phyloP scores from a whole-genome alignment of 2,888 invertebrate species.

The Ochropleura plecta region DNA sequence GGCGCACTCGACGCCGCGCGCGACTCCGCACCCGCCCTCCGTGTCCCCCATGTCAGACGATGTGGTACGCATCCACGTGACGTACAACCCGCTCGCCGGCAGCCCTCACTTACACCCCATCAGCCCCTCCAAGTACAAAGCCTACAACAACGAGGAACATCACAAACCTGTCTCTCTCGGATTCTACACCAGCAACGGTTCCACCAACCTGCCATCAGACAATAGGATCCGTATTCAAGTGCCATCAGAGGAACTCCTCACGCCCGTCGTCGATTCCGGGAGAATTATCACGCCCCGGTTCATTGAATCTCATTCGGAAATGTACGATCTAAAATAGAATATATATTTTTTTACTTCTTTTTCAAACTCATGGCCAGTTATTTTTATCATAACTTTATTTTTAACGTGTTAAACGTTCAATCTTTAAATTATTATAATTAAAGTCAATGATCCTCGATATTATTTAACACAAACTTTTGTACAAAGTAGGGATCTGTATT shows the following conservation, averaged over 20 bases:
- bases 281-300: slow-evolving; percentile 85
- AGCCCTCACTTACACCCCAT: slow-evolving; percentile 89
- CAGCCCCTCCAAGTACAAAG: slow-evolving; percentile 83
- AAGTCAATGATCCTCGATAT: slow-evolving; percentile 48
- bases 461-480: slow-evolving; percentile 55
- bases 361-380: slow-evolving; percentile 56
- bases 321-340: slow-evolving; percentile 84
- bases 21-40: slow-evolving; percentile 91
- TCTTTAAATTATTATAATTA: slow-evolving; percentile 36
- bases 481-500: slow-evolving; percentile 59
- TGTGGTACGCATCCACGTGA: slow-evolving; percentile 95
- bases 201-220: slow-evolving; percentile 90
- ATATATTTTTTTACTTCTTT: slow-evolving; percentile 22
- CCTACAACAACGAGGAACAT: slow-evolving; percentile 79
- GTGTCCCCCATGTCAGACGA: slow-evolving; percentile 92
- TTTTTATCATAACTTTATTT: slow-evolving; percentile 28
- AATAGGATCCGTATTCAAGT: slow-evolving; percentile 94
- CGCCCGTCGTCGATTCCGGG: slow-evolving; percentile 92
- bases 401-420: slow-evolving; percentile 20
- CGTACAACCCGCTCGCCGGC: slow-evolving; percentile 91
- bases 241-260: slow-evolving; percentile 92
- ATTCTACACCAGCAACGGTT: slow-evolving; percentile 90
- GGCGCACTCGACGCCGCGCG: slow-evolving; percentile 92
- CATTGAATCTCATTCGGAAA: slow-evolving; percentile 83
- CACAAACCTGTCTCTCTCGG: slow-evolving; percentile 85